Evolutionary conservation across 2,113 vertebrate genomes (phyloP).

Genomic region (Rhabdornis inornatus): DNA sequence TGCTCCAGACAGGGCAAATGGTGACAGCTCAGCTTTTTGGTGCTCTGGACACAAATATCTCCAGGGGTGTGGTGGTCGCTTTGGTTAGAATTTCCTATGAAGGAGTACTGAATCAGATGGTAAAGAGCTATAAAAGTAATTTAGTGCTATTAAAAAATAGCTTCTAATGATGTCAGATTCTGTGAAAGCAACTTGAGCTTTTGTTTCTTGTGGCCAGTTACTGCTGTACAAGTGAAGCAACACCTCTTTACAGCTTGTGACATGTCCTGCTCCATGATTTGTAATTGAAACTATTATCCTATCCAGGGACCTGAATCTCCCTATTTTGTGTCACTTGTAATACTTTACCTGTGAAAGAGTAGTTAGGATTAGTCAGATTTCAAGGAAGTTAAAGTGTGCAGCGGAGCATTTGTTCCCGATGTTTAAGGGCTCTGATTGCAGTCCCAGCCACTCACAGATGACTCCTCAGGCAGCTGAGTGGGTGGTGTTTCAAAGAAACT

Average conservation of each 20-base stretch:
- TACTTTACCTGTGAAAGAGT: not conserved
- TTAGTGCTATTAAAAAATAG: not conserved
- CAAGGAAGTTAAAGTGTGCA: not conserved
- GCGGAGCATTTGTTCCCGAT: fast-evolving
- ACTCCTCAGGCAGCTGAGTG: not conserved
- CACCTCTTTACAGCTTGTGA: not conserved
- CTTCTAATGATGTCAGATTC: not conserved
- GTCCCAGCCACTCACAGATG: not conserved
- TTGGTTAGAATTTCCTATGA: not conserved
- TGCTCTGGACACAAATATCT: not conserved
- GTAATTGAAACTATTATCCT: not conserved
- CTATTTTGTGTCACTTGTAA: not conserved
- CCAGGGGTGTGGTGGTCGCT: not conserved
- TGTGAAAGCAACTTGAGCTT: not conserved
- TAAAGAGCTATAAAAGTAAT: not conserved
- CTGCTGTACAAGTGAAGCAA: not conserved
- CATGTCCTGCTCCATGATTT: not conserved
- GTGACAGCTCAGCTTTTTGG: not conserved
- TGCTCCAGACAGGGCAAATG: not conserved
- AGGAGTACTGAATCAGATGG: not conserved
- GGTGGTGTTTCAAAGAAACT: not conserved
- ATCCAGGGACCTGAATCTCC: not conserved
- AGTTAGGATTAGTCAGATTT: not conserved
- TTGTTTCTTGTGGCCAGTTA: not conserved
- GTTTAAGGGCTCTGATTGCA: not conserved